Evolutionary conservation across 2,888 invertebrate genomes (phyloP), one percentile per base, ranked within the genome.

Genomic region (Hemicrepidius hirtus): DNA sequence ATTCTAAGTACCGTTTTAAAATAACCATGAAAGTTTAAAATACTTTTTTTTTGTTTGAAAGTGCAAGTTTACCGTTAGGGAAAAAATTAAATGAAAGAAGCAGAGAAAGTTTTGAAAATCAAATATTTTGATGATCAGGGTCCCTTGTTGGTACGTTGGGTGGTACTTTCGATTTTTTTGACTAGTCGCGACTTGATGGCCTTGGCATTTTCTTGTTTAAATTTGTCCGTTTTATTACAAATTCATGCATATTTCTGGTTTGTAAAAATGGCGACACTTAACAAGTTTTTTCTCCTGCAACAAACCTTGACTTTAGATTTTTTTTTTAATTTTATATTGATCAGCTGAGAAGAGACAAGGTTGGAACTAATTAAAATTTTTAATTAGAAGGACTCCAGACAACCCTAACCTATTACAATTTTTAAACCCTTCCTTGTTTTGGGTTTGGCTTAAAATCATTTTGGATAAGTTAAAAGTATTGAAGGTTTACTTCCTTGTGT

Each of bases 181-280:
- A 16, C 10, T 3, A 13, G n/a, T 55, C 18, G 57, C 35, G 28
- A 71, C 71, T 46, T 21, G 69, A 44, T 57, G 68, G 63, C 73
- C 73, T 73, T 68, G 68, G 68, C 68, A 65, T 73, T 73, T 64
- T 68, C 41, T 32, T 6, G 32, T 44, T 49, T 21, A 62, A 62
- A 53, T 55, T 67, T 57, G 44, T 59, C 55, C 53, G 53, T 70
- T 70, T 64, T 57, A 70, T 62, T 59, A 59, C 46, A 65, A 50
- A 53, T 55, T 55, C 64, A 44, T 57, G 53, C 49, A 66, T 49
- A 62, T 16, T 50, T 64, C 63, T 70, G 41, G 44, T 70, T 35
- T 18, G 18, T 16, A 9, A 40, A 40, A 40, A 13, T 13, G 13
- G 13, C 13, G 13, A 40, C 1, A 2, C 1, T n/a, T 24, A 3